phyloP scores from a whole-genome alignment of 2,888 invertebrate genomes.

The Lamellibrachia columna region DNA sequence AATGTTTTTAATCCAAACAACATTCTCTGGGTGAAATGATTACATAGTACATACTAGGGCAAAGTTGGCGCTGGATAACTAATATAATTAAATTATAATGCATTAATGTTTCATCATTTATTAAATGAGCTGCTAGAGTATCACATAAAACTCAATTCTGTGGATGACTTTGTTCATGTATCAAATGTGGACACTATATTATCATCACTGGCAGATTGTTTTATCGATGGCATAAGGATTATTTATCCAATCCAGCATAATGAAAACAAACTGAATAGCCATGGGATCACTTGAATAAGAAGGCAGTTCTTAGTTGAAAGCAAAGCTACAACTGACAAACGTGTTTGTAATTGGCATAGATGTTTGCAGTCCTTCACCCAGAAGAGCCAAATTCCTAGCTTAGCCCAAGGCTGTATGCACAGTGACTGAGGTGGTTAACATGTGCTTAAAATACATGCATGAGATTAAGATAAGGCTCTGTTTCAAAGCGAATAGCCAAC shows the following conservation, averaged over 20 bases:
- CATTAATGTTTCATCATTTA: background rate
- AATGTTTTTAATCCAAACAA: background rate
- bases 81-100: background rate
- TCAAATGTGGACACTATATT: background rate
- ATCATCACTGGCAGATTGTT: background rate
- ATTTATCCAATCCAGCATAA: background rate
- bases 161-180: background rate
- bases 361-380: slow-evolving; percentile 9
- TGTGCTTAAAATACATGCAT: background rate
- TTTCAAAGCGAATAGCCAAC: background rate
- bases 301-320: background rate
- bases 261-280: background rate
- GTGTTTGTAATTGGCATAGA: background rate
- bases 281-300: background rate
- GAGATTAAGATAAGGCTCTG: background rate
- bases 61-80: background rate
- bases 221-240: background rate
- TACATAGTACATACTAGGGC: background rate
- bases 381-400: background rate
- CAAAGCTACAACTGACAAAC: background rate
- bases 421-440: background rate
- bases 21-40: background rate
- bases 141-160: background rate
- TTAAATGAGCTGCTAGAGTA: background rate
- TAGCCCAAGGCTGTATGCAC: background rate